Base-by-base conservation (phyloP, 1,140 invertebrate species). In the Brachionus paranguensis region DNA sequence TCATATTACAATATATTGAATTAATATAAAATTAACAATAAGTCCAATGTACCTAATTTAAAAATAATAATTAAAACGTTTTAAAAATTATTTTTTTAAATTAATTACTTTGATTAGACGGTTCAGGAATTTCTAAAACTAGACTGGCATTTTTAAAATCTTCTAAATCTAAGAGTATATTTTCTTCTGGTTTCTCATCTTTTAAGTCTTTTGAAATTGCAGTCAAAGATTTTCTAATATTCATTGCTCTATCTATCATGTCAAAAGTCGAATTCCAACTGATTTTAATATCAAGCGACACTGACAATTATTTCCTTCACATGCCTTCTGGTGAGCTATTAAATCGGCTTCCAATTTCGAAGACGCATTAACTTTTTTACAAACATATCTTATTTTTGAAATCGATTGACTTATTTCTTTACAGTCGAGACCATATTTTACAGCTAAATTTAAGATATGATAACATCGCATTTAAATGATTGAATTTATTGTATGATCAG, bases 301-400 rank as follows among this genome's bases (percentile, higher is more conserved):
- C 64, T 68, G 20, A 68, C 29, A 68, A 37, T 37, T 68, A 27
- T 68, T 37, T 68, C 29, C 64, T 68, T 68, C 33, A 37, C 64
- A 68, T 29, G 64, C 64, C 29, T 68, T 68, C 64, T 68, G 64
- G 29, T 68, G 64, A 29, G 64, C 24, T 68, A 27, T 68, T 68
- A 68, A 68, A 27, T 68, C 64, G 29, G 64, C 64, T 29, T 27
- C 64, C 29, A 68, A 68, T 68, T 68, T 68, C 14, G 64, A 68
- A 27, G 64, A 68, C 12, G 64, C 24, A 68, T 68, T 68, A 37
- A 68, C 29, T 33, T 68, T 68, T 68, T 68, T 68, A 68, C 64
- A 68, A 68, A 68, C 29, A 68, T 29, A 68, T 68, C 64, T 68
- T 27, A 37, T 68, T 68, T 68, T 68, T 55, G 64, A 68, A 68